Conservation (phyloP, 2,797 vertebrate species). For the Ptychobarbus kaznakovi region DNA sequence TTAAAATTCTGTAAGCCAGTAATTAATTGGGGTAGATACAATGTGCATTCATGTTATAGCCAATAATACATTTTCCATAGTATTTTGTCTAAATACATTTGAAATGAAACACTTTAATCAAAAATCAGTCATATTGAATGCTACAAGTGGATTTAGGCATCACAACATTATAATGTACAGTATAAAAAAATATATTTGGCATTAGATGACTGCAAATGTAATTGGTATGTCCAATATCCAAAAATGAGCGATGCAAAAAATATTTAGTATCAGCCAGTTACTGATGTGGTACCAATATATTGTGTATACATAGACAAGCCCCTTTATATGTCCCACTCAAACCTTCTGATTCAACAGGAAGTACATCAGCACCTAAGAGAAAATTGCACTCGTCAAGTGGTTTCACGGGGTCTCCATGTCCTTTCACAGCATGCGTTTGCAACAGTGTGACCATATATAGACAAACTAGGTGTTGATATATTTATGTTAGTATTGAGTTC, state of each 20-base stretch:
- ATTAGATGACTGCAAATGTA: not conserved
- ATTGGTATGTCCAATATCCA: not conserved
- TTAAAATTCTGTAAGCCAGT: not conserved
- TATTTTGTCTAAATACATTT: not conserved
- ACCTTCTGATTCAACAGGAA: not conserved
- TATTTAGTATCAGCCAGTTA: not conserved
- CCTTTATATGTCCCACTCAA: not conserved
- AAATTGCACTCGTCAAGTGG: not conserved
- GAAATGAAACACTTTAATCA: not conserved
- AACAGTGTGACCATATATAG: slow-evolving; percentile 37
- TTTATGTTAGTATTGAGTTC: slow-evolving; percentile 1
- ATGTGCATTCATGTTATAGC: not conserved
- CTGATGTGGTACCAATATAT: not conserved
- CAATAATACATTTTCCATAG: not conserved
- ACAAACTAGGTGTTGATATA: slow-evolving; percentile 20
- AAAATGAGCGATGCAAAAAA: not conserved
- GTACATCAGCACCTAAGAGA: not conserved
- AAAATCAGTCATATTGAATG: not conserved
- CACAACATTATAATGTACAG: not conserved
- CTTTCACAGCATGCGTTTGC: not conserved
- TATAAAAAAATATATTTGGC: not conserved
- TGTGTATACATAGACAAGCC: not conserved
- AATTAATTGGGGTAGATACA: not conserved
- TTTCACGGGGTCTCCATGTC: not conserved
- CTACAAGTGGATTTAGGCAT: not conserved